phyloP scores from a whole-genome alignment of 1,140 invertebrate species.

The Hyphantria cunea region DNA sequence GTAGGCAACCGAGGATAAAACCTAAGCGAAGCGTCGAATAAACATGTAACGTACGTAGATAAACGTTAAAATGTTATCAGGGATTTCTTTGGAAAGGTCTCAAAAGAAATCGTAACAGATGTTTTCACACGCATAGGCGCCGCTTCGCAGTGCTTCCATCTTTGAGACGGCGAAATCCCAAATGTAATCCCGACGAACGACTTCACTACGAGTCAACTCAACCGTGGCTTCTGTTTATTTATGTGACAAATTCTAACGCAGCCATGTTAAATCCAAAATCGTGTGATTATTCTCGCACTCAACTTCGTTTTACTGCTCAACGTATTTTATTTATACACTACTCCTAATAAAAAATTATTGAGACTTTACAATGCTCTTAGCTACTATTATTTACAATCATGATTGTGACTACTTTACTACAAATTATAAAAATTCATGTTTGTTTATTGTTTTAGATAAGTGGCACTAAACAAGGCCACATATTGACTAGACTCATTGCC shows the following conservation, averaged over 20 bases:
- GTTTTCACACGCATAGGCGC: slow-evolving; percentile 71
- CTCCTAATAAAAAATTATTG: too few species aligned
- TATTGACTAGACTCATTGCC: too few species aligned
- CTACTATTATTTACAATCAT: background rate
- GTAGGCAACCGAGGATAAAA: slow-evolving; percentile 29
- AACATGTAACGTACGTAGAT: slow-evolving; percentile 36
- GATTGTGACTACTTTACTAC: too few species aligned
- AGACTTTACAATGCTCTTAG: background rate
- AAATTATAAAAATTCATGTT: too few species aligned
- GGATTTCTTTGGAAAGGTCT: slow-evolving; percentile 49
- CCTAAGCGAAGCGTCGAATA: slow-evolving; percentile 36
- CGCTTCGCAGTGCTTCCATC: slow-evolving; percentile 32
- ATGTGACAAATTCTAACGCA: slow-evolving; percentile 78
- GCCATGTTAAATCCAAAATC: slow-evolving; percentile 70
- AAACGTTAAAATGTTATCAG: slow-evolving; percentile 53
- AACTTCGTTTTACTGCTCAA: slow-evolving; percentile 42
- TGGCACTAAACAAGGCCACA: too few species aligned
- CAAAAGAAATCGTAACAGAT: slow-evolving; percentile 75
- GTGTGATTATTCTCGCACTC: slow-evolving; percentile 58
- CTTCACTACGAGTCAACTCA: slow-evolving; percentile 67
- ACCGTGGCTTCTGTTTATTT: slow-evolving; percentile 76
- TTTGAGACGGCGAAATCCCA: slow-evolving; percentile 64
- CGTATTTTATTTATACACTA: background rate
- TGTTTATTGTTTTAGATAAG: too few species aligned
- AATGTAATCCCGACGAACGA: slow-evolving; percentile 76